A percentile compares a stretch with the other conserved stretches of the same genome.
Conservation (phyloP, 2,888 invertebrate genomes). For the Drosophila koepferae region DNA sequence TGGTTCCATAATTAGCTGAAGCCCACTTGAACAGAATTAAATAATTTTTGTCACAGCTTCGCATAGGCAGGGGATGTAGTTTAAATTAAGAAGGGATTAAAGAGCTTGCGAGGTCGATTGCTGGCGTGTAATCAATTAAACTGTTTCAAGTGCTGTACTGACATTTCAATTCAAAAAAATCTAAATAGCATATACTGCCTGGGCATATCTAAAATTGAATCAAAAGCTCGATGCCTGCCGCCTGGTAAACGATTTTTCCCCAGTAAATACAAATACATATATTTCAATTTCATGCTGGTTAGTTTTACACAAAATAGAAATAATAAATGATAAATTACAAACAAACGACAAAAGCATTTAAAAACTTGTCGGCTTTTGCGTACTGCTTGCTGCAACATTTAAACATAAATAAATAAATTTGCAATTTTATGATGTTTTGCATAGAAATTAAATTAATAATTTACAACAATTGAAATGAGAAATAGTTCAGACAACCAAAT, state of each 20-base stretch:
- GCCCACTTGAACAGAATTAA: conserved; percentile 57
- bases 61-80: conserved; percentile 38
- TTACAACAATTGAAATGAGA: neutral
- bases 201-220: conserved; percentile 70
- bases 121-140: conserved; percentile 37
- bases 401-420: conserved; percentile 22
- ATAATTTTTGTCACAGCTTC: conserved; percentile 58
- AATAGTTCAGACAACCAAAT: conserved; percentile 1
- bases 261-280: conserved; percentile 26
- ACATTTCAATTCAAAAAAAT: conserved; percentile 61
- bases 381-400: conserved; percentile 6
- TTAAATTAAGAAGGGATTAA: conserved; percentile 44
- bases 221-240: conserved; percentile 15
- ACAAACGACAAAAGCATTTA: conserved; percentile 12
- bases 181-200: conserved; percentile 16
- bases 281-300: conserved; percentile 35
- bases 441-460: conserved; percentile 28
- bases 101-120: conserved; percentile 46
- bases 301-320: conserved; percentile 10
- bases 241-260: neutral
- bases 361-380: conserved; percentile 8
- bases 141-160: conserved; percentile 10
- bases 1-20: conserved; percentile 57
- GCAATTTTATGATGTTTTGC: conserved; percentile 9
- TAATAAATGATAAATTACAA: conserved; percentile 19